Conservation (phyloP, 2,888 invertebrate genomes). For the Plagodis pulveraria region DNA sequence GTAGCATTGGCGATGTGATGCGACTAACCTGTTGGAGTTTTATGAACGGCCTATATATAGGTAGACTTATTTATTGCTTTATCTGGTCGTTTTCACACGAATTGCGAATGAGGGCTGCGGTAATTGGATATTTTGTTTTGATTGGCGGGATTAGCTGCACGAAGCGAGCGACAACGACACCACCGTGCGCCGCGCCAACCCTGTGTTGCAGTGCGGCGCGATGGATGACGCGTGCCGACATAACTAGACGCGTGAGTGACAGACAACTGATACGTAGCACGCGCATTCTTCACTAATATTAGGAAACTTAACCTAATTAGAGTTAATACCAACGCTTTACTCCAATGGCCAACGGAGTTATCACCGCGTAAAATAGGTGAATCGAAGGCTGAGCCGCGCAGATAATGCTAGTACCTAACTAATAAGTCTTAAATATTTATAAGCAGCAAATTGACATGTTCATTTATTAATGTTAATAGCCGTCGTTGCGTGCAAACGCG, state of each 20-base stretch:
- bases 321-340: too few relatives aligned
- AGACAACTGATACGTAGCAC: conserved; percentile 67
- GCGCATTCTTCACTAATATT: conserved; percentile 38
- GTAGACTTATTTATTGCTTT: conserved; percentile 42
- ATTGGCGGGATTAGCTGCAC: conserved; percentile 58
- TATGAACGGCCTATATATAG: conserved; percentile 3
- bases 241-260: conserved; percentile 77
- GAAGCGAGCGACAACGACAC: conserved; percentile 10
- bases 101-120: conserved; percentile 35
- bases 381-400: too few relatives aligned
- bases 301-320: too few relatives aligned
- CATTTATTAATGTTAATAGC: conserved; percentile 40
- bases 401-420: background rate
- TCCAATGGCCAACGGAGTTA: too few relatives aligned
- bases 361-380: too few relatives aligned
- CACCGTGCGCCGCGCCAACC: background rate
- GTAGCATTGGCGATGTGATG: conserved; percentile 32
- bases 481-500: conserved; percentile 58
- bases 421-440: conserved; percentile 4
- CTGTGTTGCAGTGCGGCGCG: conserved; percentile 40
- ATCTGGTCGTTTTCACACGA: conserved; percentile 48
- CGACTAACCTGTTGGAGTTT: conserved; percentile 47
- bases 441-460: background rate
- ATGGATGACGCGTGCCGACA: conserved; percentile 61
- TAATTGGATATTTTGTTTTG: conserved; percentile 68